Base-by-base conservation (phyloP, 2,888 invertebrate genomes). In the Rapana venosa region DNA sequence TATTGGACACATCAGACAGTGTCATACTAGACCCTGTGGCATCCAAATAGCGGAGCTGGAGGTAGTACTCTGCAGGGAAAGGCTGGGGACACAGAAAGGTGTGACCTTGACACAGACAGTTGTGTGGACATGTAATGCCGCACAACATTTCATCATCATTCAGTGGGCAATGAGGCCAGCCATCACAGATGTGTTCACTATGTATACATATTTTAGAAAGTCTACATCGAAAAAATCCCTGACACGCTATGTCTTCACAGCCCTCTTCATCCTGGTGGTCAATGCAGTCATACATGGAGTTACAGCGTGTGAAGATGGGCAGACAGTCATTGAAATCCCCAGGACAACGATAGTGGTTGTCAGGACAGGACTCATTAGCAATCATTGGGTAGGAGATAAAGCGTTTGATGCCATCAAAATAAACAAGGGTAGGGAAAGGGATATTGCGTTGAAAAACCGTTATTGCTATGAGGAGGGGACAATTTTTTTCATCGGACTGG, bases 121-220 rank as follows among this genome's bases (percentile, higher is more conserved):
- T 22, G 36, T 36, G 26, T 36, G 81, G 81, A 47, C 81, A 83
- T 20, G 47, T 36, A 11, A 47, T 1, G 26, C 30, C 13, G 22
- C 81, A 83, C 20, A 22, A 30, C 30, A 83, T 0, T 47, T 83
- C 81, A 83, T 83, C 81, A 26, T 83, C 81, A 83, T 83, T 11
- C 81, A 47, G n/a, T 22, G 81, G 81, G 30, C 81, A 83, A 22
- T 83, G 81, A 83, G 81, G 81, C 81, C 81, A 83, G 47, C 81
- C 81, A 47, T 83, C 81, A 83, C 81, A 83, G 20, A 83, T 6
- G 26, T 83, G 47, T 22, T 83, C 81, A 26, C 0, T 47, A 30
- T 83, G 81, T 36, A 83, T 36, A 26, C 81, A 83, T 36, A 11
- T 36, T 47, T 5, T 83, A 20, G 81, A 83, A 47, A 13, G 22